Evolutionary conservation across 2,797 vertebrate species (phyloP).

Genomic region (Peromyscus attwateri): DNA sequence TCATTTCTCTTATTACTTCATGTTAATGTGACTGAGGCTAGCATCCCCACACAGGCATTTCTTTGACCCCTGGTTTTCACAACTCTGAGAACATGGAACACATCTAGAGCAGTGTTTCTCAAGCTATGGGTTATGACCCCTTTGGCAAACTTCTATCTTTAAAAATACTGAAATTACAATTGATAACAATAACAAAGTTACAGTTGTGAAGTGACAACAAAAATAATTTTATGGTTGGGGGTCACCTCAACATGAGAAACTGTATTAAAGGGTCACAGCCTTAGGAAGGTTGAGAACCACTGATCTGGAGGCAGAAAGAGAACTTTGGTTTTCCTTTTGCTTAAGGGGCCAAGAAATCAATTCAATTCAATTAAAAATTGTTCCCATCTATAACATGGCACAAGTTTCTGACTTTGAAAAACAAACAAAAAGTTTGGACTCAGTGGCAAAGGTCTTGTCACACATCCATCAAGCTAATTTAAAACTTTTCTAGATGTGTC

Average conservation of each 20-base stretch:
- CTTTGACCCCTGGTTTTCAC: slow-evolving; percentile 8
- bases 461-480: slow-evolving; percentile 48
- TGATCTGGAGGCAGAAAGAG: neutral
- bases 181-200: neutral
- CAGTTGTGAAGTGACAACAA: neutral
- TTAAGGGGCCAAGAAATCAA: slow-evolving; percentile 13
- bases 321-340: neutral
- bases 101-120: neutral
- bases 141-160: neutral
- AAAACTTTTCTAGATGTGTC: neutral
- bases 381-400: slow-evolving; percentile 20
- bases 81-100: neutral
- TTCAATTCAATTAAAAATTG: slow-evolving; percentile 55
- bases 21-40: slow-evolving; percentile 39
- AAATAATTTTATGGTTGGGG: neutral
- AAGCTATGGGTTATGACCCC: neutral
- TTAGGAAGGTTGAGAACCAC: neutral
- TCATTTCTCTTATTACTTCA: slow-evolving; percentile 59
- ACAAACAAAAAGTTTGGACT: neutral
- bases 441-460: no score
- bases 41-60: neutral
- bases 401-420: slow-evolving; percentile 35
- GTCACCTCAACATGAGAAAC: neutral
- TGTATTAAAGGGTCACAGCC: neutral
- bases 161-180: neutral